Base-by-base conservation (phyloP, 2,113 vertebrate species). In the Henicopernis longicauda region DNA sequence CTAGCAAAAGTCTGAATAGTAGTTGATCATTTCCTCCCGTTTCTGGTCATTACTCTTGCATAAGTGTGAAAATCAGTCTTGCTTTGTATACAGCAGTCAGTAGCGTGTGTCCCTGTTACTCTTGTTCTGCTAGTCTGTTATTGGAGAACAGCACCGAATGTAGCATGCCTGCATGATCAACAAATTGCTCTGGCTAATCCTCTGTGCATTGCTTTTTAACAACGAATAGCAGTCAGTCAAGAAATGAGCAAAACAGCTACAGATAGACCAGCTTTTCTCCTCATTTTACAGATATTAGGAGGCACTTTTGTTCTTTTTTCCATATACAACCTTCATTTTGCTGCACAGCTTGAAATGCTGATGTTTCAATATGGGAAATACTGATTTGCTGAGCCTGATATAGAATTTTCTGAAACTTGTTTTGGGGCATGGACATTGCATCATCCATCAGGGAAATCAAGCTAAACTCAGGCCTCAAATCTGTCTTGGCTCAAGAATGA, bases 371-470 rank as follows among this genome's bases (percentile, higher is more conserved):
- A 40, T 17, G 21, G 54, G 36, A 82, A 93, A 69, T 72, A 42
- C 31, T 69, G 70, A 62, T 54, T 93, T 84, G 57, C 61, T 76
- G 58, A 94, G 82, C 20, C 32, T 2, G 17, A 50, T 29, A 62
- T 0, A 73, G 74, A 74, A 82, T 89, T 79, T 80, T 89, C 42
- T 87, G 78, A 80, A 94, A 50, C n/a, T 72, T 92, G 15, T 87
- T 95, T 67, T 69, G 57, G 20, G 65, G 49, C 31, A 72, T 13
- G 11, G 70, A 20, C 34, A 21, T 71, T 69, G 45, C 62, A 73
- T 95, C 54, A 94, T 81, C 50, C 76, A 82, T 94, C 84, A 86
- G 82, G 74, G 82, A 96, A 97, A 94, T 86, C 67, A 88, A 92
- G 55, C 49, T 86, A 72, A 94, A 92, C 49, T 91, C 70, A 50